These are phyloP conservation scores for Tympanuchus pallidicinctus DNA, from an alignment of 2,113 vertebrate genomes.

Conservation along the genomic window DNA sequence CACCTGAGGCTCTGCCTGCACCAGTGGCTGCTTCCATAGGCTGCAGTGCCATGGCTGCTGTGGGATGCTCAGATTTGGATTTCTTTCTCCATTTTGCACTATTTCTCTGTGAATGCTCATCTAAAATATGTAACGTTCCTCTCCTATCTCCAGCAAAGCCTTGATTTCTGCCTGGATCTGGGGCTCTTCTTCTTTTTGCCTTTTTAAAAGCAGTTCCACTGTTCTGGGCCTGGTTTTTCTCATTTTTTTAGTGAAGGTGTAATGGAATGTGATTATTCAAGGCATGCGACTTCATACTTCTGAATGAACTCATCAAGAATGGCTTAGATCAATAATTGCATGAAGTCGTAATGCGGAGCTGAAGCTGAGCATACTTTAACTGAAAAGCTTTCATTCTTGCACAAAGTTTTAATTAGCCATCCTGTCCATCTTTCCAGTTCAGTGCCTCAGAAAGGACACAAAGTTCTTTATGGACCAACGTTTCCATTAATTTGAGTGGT, in stretches of 20 bases:
- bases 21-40: background rate
- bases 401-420: slow-evolving; percentile 54
- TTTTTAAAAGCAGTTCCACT: background rate
- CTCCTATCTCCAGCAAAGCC: background rate
- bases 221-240: background rate
- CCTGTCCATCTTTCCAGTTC: slow-evolving; percentile 50
- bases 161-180: background rate
- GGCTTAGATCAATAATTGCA: slow-evolving; percentile 31
- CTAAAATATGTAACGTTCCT: background rate
- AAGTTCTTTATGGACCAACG: background rate
- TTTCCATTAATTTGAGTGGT: background rate
- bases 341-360: slow-evolving; percentile 17
- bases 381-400: slow-evolving; percentile 47
- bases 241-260: background rate
- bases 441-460: background rate
- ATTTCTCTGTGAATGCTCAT: background rate
- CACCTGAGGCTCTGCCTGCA: background rate
- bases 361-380: slow-evolving; percentile 20
- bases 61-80: background rate
- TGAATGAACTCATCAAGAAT: slow-evolving; percentile 19
- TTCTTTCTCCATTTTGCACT: background rate
- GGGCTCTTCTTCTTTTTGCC: background rate
- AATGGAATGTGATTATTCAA: background rate
- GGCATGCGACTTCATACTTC: background rate
- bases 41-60: background rate